phyloP scores from a whole-genome alignment of 2,888 invertebrate species.

The Drosophila tripunctata region DNA sequence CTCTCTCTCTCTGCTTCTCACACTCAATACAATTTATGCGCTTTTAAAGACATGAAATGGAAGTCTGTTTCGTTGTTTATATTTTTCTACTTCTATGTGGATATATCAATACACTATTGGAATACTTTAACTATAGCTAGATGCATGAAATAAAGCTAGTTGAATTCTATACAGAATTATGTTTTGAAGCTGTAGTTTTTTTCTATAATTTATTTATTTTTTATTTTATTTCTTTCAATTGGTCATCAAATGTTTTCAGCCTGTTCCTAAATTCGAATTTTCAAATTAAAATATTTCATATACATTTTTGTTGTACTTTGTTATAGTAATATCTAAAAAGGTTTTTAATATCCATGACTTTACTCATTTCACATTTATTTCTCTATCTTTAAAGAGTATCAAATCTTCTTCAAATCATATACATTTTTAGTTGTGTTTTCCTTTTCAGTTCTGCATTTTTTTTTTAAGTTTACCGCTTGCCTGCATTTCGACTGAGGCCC shows the following conservation, averaged over 20 bases:
- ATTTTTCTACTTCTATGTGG: constrained; percentile 31
- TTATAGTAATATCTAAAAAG: too few relatives aligned
- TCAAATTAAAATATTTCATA: too few relatives aligned
- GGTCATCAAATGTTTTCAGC: too few relatives aligned
- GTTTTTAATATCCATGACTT: too few relatives aligned
- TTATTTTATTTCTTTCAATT: too few relatives aligned
- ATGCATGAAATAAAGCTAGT: neutral
- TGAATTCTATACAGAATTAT: neutral
- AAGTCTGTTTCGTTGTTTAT: constrained; percentile 28
- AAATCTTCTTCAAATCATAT: constrained; percentile 2
- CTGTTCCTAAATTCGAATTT: too few relatives aligned
- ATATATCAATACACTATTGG: constrained; percentile 17
- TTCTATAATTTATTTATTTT: too few relatives aligned
- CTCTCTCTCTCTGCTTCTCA: neutral
- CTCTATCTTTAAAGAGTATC: constrained; percentile 13
- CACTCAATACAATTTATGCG: constrained; percentile 62
- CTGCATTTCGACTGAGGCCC: constrained; percentile 67
- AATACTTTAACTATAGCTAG: neutral
- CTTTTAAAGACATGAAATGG: constrained; percentile 66
- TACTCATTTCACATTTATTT: neutral
- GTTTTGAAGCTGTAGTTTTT: too few relatives aligned
- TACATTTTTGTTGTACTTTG: too few relatives aligned
- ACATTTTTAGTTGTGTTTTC: neutral
- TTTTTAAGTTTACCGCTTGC: constrained; percentile 58
- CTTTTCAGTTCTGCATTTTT: constrained; percentile 24